phyloP scores from a whole-genome alignment of 2,888 invertebrate species.

The Anthophora plumipes region DNA sequence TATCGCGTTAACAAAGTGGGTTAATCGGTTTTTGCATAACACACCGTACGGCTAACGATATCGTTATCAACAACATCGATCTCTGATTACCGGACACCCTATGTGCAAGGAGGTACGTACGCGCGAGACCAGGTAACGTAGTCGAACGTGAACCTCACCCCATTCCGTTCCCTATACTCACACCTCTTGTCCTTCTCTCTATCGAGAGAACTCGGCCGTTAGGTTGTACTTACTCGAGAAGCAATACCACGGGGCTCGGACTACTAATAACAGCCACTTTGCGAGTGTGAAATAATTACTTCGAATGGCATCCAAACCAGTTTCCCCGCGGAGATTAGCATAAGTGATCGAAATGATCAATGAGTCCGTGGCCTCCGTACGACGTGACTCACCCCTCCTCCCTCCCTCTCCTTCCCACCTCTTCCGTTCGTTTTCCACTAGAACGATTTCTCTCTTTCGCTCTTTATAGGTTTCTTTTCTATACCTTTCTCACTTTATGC shows the following conservation, averaged over 20 bases:
- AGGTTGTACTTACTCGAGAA: slow-evolving; percentile 11
- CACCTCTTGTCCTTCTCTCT: slow-evolving; percentile 14
- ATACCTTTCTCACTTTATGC: slow-evolving; percentile 38
- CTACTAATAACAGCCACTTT: slow-evolving; percentile 81
- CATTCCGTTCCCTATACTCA: slow-evolving; percentile 23
- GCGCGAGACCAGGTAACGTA: slow-evolving; percentile 33
- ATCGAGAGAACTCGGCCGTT: not conserved
- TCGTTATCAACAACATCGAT: slow-evolving; percentile 63
- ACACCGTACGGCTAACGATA: slow-evolving; percentile 42
- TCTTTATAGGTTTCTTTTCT: not conserved
- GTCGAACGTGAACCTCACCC: slow-evolving; percentile 52
- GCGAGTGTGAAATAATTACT: slow-evolving; percentile 83
- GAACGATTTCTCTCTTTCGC: slow-evolving; percentile 6
- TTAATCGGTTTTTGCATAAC: slow-evolving; percentile 72
- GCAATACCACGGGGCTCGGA: slow-evolving; percentile 48
- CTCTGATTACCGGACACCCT: slow-evolving; percentile 65
- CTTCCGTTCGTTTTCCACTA: slow-evolving; percentile 19
- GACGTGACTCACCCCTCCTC: slow-evolving; percentile 65
- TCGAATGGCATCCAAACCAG: slow-evolving; percentile 79
- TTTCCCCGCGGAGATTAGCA: slow-evolving; percentile 78
- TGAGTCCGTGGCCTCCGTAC: slow-evolving; percentile 72
- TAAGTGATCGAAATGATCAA: slow-evolving; percentile 83
- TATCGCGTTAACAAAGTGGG: slow-evolving; percentile 60
- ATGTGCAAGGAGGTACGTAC: slow-evolving; percentile 33
- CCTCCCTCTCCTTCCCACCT: too few relatives aligned